Base-by-base conservation (phyloP, 2,888 invertebrate species). In the Leuctra nigra region DNA sequence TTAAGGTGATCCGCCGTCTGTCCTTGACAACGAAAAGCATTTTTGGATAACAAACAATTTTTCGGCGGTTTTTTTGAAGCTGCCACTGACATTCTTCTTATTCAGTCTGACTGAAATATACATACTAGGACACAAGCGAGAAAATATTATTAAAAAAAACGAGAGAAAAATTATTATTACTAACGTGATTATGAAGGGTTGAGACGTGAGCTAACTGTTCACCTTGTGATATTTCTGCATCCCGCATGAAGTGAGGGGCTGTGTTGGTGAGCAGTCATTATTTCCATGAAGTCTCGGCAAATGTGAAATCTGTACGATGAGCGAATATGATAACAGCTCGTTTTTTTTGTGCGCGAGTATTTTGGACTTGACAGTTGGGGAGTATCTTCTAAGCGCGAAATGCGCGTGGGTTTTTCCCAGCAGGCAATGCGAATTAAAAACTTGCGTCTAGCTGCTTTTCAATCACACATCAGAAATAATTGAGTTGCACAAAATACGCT, bases 51-150 rank as follows among this genome's bases (percentile, higher is more conserved):
- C 47, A 47, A 47, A 47, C 47, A 47, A n/a, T 47, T 47, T 47
- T 47, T 47, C 24, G 47, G 47, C 25, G 47, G 47, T 24, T 39
- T n/a, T 47, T 47, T 47, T 47, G 53, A 24, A 55, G 22, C 57
- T 71, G 71, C 62, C 62, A 64, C 65, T 71, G 71, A 71, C 71
- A 71, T 67, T 69, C 70, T 71, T 69, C 71, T 68, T 70, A 70
- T 70, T 71, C 70, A 69, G 65, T 68, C 56, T 24, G 64, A n/a
- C n/a, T n/a, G n/a, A n/a, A n/a, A n/a, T n/a, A n/a, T n/a, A 70
- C 69, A 69, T 68, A 69, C 69, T 67, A 66, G 66, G 65, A 47
- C 24, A 25, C 47, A 47, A 47, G 29, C 47, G 29, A 47, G 47
- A 47, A 47, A 47, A 25, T n/a, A n/a, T n/a, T n/a, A n/a, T n/a